Evolutionary conservation across 2,113 vertebrate species (phyloP), one percentile per base, ranked within the genome.

Genomic region (Ailuropoda melanoleuca): DNA sequence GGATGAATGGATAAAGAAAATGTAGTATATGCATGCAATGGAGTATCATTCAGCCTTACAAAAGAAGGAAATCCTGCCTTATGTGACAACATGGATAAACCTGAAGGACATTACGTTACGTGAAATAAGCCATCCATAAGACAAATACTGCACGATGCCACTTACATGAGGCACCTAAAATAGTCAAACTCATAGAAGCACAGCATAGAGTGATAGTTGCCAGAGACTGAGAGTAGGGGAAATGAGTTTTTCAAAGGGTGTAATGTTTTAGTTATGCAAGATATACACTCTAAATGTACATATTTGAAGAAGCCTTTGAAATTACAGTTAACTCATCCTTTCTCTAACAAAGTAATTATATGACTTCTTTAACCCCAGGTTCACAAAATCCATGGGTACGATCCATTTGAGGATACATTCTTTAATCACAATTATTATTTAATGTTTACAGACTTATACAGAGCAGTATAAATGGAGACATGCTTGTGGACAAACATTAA

Each of bases 231-330:
- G 7, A 29, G 11, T 3, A 13, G 19, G 31, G 60, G 12, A 31
- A 56, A 85, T 56, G 58, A 24, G 10, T 21, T 91, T 15, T 86
- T 53, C 19, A 74, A 88, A 92, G 23, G 14, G 23, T 18, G 23
- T 26, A 80, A 46, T 18, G 24, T 70, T 31, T 46, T 39, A 92
- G 3, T n/a, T 19, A 56, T n/a, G 50, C 17, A 56, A 37, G 23
- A 48, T 17, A 87, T n/a, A 43, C 43, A n/a, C 37, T 88, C 4
- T 82, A 87, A 82, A 46, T 55, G 29, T 48, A 82, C 9, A 7
- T 9, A 70, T 39, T 89, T 43, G 19, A 96, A 89, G 43, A 8
- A 89, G 11, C 1, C 39, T 72, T 96, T 12, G 2, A 97, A 75
- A 60, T 84, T 80, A 50, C 3, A 94, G 10, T 70, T 29, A 84